Evolutionary conservation across 2,113 vertebrate genomes (phyloP).

Genomic region (Neomonachus schauinslandi): DNA sequence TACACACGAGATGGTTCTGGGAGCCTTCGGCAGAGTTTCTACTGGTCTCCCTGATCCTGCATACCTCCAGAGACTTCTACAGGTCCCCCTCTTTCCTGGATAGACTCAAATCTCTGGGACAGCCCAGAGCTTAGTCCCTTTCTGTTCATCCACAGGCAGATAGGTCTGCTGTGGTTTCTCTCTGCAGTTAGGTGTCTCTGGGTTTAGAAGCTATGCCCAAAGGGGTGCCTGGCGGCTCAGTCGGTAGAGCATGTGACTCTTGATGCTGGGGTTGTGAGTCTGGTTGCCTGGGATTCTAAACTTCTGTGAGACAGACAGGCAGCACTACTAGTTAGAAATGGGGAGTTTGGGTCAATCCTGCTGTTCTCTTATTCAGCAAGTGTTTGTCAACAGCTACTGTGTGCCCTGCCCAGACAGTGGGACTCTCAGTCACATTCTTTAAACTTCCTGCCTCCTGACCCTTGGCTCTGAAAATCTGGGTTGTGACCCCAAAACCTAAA

Average conservation of each 20-base stretch:
- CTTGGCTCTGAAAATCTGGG: constrained; percentile 44
- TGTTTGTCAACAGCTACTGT: not conserved
- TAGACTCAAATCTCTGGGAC: not conserved
- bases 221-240: not conserved
- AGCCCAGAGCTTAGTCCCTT: not conserved
- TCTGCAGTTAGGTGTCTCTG: not conserved
- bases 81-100: not conserved
- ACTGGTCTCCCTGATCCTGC: not conserved
- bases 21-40: not conserved
- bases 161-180: not conserved
- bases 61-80: not conserved
- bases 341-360: not conserved
- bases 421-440: not conserved
- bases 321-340: not conserved
- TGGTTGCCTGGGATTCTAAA: not conserved
- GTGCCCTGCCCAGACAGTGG: not conserved
- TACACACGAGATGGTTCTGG: not conserved
- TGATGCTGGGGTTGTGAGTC: not conserved
- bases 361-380: not conserved
- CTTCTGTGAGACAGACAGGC: not conserved
- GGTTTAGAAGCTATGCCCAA: not conserved
- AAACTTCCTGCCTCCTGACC: not conserved
- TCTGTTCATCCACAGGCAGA: not conserved
- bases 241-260: not conserved
- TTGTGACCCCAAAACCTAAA: constrained; percentile 37